Evolutionary conservation across 2,113 vertebrate species (phyloP).

Genomic region (Procavia capensis): DNA sequence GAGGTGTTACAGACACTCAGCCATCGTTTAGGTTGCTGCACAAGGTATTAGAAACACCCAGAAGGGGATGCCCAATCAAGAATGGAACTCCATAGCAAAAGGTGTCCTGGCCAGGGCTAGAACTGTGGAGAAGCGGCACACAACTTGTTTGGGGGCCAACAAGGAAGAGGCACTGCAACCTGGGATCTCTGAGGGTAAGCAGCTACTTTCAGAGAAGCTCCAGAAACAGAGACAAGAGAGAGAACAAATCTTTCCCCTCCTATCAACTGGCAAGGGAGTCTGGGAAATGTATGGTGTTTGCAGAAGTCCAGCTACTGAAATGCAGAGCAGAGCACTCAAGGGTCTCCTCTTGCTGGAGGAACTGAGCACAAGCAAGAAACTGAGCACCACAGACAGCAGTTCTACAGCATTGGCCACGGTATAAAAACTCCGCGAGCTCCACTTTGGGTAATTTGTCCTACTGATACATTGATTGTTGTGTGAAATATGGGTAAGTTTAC

Average conservation of each 20-base stretch:
- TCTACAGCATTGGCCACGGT: neutral
- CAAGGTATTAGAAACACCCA: neutral
- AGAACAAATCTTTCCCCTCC: neutral
- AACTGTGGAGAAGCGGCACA: too few relatives aligned
- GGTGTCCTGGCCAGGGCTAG: neutral
- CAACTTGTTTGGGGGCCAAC: neutral
- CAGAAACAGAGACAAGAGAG: neutral
- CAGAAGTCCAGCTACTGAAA: neutral
- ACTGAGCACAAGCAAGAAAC: neutral
- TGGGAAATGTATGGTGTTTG: neutral
- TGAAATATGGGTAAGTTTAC: too few relatives aligned
- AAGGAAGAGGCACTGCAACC: neutral
- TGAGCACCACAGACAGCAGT: neutral
- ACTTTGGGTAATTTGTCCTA: neutral
- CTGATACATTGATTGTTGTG: neutral
- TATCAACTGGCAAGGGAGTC: neutral
- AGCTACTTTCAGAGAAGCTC: neutral
- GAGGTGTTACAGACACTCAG: neutral
- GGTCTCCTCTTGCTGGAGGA: neutral
- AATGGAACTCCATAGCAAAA: neutral
- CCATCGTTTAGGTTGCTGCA: neutral
- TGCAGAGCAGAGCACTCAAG: neutral
- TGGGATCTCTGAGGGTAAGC: neutral
- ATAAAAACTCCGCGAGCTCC: neutral
- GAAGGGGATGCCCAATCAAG: neutral